Base-by-base conservation (phyloP, 2,888 invertebrate genomes). In the Emmelina monodactyla region DNA sequence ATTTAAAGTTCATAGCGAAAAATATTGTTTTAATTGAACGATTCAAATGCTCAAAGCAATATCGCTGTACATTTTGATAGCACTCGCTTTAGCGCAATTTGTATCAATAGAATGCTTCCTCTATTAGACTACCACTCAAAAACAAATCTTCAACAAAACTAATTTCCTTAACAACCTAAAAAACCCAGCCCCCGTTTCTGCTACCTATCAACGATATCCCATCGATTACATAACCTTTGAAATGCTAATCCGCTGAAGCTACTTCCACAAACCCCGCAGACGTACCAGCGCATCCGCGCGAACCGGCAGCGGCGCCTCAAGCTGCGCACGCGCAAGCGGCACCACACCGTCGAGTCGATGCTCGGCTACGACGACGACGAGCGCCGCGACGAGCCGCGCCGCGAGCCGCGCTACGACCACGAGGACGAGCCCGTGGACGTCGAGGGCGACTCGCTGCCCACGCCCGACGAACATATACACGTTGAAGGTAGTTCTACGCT, bases 261-360 rank as follows among this genome's bases (percentile, higher is more conserved):
- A 19, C 5, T 6, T 19, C 19, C 19, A 19, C 16, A n/a, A 14
- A 14, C 5, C n/a, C 10, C 3, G 7, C 48, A 80, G 80, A 81
- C 81, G 1, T 81, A 78, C 45, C 81, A 81, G 43, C 69, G 81
- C 22, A 80, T 81, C 41, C 71, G 80, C 14, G 81, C 81, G 0
- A 81, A 81, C 50, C 71, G 81, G 0, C 81, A 81, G 52, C 70
- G 81, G 2, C 70, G 81, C 3, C 50, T 81, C 35, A 79, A 80
- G 51, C 53, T 79, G 50, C 78, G 80, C 42, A 79, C 80, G 0
- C 76, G 81, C 51, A 81, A 81, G 47, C 79, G 81, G 0, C 81
- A 81, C 51, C 80, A 81, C 54, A 79, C 80, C 0, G 80, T 80
- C n/a, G 81, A 81, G 57, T 79, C 79, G 52, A 76, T 80, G 73